phyloP scores from a whole-genome alignment of 53 echinoderm and acorn worm genomes.

The Henricia sp. region DNA sequence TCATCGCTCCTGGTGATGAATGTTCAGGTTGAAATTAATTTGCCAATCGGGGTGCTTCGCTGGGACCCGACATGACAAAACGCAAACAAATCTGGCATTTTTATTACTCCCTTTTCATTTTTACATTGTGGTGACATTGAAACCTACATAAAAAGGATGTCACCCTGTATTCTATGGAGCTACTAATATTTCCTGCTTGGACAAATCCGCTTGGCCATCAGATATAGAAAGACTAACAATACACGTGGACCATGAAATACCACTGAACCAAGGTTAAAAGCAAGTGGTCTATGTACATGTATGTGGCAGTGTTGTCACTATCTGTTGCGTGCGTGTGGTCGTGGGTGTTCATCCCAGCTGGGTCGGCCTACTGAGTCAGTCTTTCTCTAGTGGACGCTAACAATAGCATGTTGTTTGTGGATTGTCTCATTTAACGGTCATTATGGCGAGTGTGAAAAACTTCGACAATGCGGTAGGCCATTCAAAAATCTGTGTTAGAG shows the following conservation, averaged over 20 bases:
- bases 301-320: too few relatives aligned
- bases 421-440: background rate
- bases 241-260: background rate
- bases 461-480: slow-evolving; percentile 23
- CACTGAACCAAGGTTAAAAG: background rate
- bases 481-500: background rate
- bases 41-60: background rate
- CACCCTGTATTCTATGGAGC: background rate
- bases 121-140: slow-evolving; percentile 39
- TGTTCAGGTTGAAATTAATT: too few relatives aligned
- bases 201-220: background rate
- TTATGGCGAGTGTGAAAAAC: background rate
- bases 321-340: too few relatives aligned
- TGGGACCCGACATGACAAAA: background rate
- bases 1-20: too few relatives aligned
- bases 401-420: slow-evolving; percentile 15
- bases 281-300: background rate
- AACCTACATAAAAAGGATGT: slow-evolving; percentile 18
- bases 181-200: slow-evolving; percentile 37
- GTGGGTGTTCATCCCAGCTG: slow-evolving; percentile 29
- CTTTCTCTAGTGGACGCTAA: background rate
- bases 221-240: background rate
- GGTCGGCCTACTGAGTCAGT: background rate
- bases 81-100: background rate
- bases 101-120: too few relatives aligned